These are phyloP conservation scores for Dicycla oo DNA, from an alignment of 2,888 invertebrate species.

Conservation along the genomic window DNA sequence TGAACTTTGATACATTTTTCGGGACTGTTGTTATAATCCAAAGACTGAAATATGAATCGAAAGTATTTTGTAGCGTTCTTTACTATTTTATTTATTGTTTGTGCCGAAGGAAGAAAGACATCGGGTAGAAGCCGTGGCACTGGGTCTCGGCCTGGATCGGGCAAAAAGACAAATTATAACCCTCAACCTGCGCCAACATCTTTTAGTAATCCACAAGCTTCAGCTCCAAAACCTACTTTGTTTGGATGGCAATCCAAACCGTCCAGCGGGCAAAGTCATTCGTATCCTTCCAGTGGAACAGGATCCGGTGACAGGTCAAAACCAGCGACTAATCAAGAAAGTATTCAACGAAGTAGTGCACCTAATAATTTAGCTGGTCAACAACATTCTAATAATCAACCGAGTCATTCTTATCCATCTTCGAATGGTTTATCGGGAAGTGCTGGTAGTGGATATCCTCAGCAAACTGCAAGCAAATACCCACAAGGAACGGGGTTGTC, in stretches of 20 bases:
- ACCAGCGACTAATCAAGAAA: slow-evolving; percentile 78
- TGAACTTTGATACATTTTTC: slow-evolving; percentile 37
- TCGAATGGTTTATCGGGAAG: slow-evolving; percentile 83
- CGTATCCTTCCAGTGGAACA: slow-evolving; percentile 83
- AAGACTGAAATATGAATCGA: slow-evolving; percentile 72
- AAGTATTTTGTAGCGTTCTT: slow-evolving; percentile 70
- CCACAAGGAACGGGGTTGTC: slow-evolving; percentile 62
- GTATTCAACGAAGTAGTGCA: slow-evolving; percentile 79
- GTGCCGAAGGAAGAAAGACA: slow-evolving; percentile 79
- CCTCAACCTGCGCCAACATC: slow-evolving; percentile 85
- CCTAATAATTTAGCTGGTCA: slow-evolving; percentile 72
- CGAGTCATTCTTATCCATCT: slow-evolving; percentile 79
- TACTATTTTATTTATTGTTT: slow-evolving; percentile 70
- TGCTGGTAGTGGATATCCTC: slow-evolving; percentile 70
- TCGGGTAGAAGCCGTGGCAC: slow-evolving; percentile 83
- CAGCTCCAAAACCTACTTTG: slow-evolving; percentile 79
- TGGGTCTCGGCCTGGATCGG: slow-evolving; percentile 78
- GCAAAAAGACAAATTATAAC: slow-evolving; percentile 77
- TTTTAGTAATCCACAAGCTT: slow-evolving; percentile 81
- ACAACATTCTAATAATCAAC: slow-evolving; percentile 71
- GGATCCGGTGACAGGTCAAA: slow-evolving; percentile 81
- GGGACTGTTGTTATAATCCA: slow-evolving; percentile 22
- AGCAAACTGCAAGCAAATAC: slow-evolving; percentile 67
- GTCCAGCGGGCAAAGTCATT: slow-evolving; percentile 75
- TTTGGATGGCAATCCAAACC: slow-evolving; percentile 82